Base-by-base conservation (phyloP, 2,888 invertebrate species). In the Cryptophagus acutangulus region DNA sequence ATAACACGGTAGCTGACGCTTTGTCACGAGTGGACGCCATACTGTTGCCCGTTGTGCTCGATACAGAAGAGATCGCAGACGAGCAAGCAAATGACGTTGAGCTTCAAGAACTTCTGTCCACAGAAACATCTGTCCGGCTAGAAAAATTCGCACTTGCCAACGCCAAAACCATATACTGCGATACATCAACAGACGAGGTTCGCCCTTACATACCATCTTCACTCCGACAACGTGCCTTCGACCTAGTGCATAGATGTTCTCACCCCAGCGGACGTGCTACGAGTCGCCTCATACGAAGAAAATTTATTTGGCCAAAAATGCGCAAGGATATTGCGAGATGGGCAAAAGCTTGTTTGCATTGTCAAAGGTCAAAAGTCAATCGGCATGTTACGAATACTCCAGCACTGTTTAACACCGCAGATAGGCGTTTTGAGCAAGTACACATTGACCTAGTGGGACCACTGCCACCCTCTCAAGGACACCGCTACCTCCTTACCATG, bases 241-340 rank as follows among this genome's bases (percentile, higher is more conserved):
- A 57, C 10, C 2, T 34, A 0, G 1, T 62, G 0, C 61, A 65
- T 38, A 35, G 41, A 1, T 37, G 61, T 1, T 43, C 55, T 2
- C 66, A 64, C 37, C 59, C 63, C 3, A 61, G 63, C 1, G 38
- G 43, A 1, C 48, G 49, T 2, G 48, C 52, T 0, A 59, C 59
- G 1, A 36, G 37, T 1, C 55, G 52, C n/a, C 25, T 68, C 1
- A 50, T 70, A 0, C 33, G 59, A 0, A 29, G 61, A 16, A 51
- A 63, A 0, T 70, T 55, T 29, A 60, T 69, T 0, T 69, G 68
- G 68, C 66, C 65, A 1, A 51, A 51, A 1, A 54, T 70, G 0
- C 54, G 59, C 1, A 46, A 42, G 4, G 65, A 70, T 52, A 3
- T 63, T 59, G 37, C 55, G 56, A 3, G 57, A 58, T 65, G 63